Conservation (phyloP, 2,797 vertebrate species). For the Ceyx erithaca region DNA sequence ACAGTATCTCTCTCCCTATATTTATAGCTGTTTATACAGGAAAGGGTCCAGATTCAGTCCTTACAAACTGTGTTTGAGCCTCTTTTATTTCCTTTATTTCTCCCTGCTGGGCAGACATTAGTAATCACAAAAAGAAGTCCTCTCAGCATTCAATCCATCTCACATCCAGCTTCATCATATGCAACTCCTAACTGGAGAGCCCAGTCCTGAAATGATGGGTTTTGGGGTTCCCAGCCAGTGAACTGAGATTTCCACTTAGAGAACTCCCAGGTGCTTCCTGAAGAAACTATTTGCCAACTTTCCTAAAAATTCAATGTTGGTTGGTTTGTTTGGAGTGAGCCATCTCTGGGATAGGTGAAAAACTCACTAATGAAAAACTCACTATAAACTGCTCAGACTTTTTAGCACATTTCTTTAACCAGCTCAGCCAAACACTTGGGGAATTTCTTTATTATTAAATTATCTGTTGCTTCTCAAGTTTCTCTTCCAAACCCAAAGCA, state of each 20-base stretch:
- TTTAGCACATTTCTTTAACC: not conserved
- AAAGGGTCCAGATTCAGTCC: not conserved
- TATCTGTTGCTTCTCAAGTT: not conserved
- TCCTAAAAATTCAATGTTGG: not conserved
- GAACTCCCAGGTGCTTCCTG: not conserved
- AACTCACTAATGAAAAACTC: not conserved
- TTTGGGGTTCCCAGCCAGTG: not conserved
- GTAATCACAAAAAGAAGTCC: conserved; percentile 44
- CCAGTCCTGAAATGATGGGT: rapidly evolving
- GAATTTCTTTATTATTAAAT: not conserved
- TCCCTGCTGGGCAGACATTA: conserved; percentile 31
- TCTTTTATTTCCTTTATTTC: conserved; percentile 42
- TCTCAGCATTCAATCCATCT: not conserved
- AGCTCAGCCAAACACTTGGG: not conserved
- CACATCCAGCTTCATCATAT: not conserved
- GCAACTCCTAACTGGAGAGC: not conserved
- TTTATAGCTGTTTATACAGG: conserved; percentile 37
- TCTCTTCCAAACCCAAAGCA: not conserved
- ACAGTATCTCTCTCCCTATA: conserved; percentile 9
- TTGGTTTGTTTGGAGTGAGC: not conserved
- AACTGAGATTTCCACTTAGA: not conserved
- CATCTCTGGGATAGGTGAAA: not conserved
- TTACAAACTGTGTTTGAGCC: conserved; percentile 18
- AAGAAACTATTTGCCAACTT: not conserved
- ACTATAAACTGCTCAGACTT: not conserved